These are phyloP conservation scores for Leptatherina wallacei DNA, from an alignment of 2,797 vertebrate species.

Conservation along the genomic window DNA sequence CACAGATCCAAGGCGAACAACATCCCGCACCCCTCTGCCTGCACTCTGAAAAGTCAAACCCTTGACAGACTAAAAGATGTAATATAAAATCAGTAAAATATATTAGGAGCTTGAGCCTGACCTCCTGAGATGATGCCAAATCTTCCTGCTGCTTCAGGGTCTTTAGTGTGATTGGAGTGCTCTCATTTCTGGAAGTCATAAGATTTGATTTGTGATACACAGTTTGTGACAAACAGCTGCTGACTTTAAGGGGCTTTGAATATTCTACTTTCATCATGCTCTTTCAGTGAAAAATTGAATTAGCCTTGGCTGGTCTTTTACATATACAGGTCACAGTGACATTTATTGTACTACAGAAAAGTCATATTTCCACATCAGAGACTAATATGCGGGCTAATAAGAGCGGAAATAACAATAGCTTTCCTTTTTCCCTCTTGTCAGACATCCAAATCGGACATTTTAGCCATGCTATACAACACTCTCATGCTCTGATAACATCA, in stretches of 20 bases:
- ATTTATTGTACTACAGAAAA: slow-evolving; percentile 11
- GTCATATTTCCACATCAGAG: slow-evolving; percentile 7
- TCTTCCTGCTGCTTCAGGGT: slow-evolving; percentile 27
- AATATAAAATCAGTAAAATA: slow-evolving; percentile 14
- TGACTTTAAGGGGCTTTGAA: slow-evolving; percentile 24
- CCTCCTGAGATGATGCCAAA: slow-evolving; percentile 26
- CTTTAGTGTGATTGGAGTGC: slow-evolving; percentile 49
- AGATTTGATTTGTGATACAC: slow-evolving; percentile 42
- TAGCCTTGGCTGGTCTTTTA: neutral
- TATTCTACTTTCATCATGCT: slow-evolving; percentile 22
- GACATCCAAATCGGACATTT: slow-evolving; percentile 7
- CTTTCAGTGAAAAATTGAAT: slow-evolving; percentile 8
- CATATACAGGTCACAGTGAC: neutral
- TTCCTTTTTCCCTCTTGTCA: neutral
- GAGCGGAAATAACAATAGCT: neutral
- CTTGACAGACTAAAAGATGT: slow-evolving; percentile 22
- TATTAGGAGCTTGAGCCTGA: slow-evolving; percentile 7
- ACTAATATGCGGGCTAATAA: neutral
- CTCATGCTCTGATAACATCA: slow-evolving; percentile 1
- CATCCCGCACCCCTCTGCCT: slow-evolving; percentile 24
- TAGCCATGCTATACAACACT: neutral
- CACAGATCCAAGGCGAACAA: slow-evolving; percentile 47
- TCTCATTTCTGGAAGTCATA: slow-evolving; percentile 49
- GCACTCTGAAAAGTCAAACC: slow-evolving; percentile 20
- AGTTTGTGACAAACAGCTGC: slow-evolving; percentile 40